A percentile compares a stretch with the other conserved stretches of the same genome.
These are phyloP conservation scores for Drosophila santomea DNA, from an alignment of 1,140 invertebrate genomes.

Conservation along the genomic window DNA sequence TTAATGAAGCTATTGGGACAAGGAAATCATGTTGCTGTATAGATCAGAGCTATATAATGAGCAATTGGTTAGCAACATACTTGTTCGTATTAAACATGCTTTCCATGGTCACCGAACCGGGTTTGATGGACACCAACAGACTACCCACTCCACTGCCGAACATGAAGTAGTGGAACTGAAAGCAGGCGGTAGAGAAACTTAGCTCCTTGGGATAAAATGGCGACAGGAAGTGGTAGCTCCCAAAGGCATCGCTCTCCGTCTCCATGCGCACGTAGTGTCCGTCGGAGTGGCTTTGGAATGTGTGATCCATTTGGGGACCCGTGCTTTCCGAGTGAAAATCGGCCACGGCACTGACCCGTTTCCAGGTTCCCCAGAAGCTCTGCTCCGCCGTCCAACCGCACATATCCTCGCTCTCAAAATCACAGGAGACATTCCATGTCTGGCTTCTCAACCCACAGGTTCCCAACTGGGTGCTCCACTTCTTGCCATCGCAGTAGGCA, in stretches of 20 bases:
- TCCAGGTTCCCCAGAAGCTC: conserved; percentile 39
- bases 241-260: conserved; percentile 13
- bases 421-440: conserved; percentile 46
- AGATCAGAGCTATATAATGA: neutral
- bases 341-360: conserved; percentile 49
- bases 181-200: conserved; percentile 68
- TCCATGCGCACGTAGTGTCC: conserved; percentile 82
- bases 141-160: conserved; percentile 69
- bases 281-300: conserved; percentile 35
- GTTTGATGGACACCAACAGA: conserved; percentile 68
- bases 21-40: no score
- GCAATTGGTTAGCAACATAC: conserved; percentile 23
- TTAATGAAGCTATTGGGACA: conserved; percentile 16
- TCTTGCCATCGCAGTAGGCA: conserved; percentile 64
- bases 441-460: conserved; percentile 50
- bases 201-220: conserved; percentile 62
- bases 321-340: conserved; percentile 46
- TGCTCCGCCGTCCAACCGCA: conserved; percentile 63
- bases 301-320: conserved; percentile 77
- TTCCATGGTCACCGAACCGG: conserved; percentile 34
- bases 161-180: conserved; percentile 81
- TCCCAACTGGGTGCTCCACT: conserved; percentile 73
- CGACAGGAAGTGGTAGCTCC: conserved; percentile 51
- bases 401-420: conserved; percentile 69
- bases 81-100: conserved; percentile 36